These are phyloP conservation scores for Caenorhabditis becei DNA, from an alignment of 2,888 invertebrate species.

Conservation along the genomic window DNA sequence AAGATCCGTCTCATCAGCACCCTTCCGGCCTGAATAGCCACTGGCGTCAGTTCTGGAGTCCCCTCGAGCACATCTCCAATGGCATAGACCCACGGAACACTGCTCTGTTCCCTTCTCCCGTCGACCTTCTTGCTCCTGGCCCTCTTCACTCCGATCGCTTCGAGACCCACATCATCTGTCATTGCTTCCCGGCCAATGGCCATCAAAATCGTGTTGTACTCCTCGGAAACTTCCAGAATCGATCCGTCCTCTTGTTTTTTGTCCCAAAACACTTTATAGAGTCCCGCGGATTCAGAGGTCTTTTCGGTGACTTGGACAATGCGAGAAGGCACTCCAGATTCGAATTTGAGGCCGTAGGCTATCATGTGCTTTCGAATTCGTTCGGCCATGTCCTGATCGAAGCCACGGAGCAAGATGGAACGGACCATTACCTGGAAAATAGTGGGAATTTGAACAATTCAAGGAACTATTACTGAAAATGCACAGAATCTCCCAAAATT, in stretches of 20 bases:
- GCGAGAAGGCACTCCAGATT: constrained; percentile 72
- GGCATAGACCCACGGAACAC: constrained; percentile 90
- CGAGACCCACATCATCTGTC: constrained; percentile 84
- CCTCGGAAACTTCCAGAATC: constrained; percentile 82
- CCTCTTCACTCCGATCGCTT: constrained; percentile 87
- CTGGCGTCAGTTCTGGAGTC: constrained; percentile 93
- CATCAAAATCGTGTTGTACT: constrained; percentile 85
- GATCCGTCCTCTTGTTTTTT: constrained; percentile 68
- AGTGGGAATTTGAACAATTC: no score
- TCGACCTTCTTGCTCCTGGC: constrained; percentile 83
- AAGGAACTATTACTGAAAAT: constrained; percentile 1
- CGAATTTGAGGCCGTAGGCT: constrained; percentile 83
- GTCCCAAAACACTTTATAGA: constrained; percentile 70
- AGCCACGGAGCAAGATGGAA: constrained; percentile 85
- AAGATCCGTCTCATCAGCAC: constrained; percentile 87
- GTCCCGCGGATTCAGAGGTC: constrained; percentile 72
- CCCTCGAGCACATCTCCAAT: constrained; percentile 90
- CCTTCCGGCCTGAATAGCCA: constrained; percentile 93
- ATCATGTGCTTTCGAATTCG: constrained; percentile 84
- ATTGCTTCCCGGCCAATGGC: constrained; percentile 85
- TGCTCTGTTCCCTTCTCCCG: constrained; percentile 85
- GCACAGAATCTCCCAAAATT: no score
- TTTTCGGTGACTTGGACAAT: constrained; percentile 75
- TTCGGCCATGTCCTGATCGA: constrained; percentile 85
- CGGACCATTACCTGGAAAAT: constrained; percentile 83